These are phyloP conservation scores for Rotaria magnacalcarata DNA, from an alignment of 2,888 invertebrate species.

Conservation along the genomic window DNA sequence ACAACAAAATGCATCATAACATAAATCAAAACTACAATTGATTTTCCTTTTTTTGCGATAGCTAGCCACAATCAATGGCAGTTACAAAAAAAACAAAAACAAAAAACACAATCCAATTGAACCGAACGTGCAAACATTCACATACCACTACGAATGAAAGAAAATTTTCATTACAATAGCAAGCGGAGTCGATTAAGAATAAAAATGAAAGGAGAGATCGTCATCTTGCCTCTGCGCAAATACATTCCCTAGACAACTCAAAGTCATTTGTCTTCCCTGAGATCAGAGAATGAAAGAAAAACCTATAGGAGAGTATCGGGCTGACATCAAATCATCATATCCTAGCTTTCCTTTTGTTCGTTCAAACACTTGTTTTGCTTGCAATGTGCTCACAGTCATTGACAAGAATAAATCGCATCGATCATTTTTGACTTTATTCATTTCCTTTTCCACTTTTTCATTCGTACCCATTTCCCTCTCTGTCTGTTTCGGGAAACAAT, in stretches of 20 bases:
- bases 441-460: not conserved
- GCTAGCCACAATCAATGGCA: no score
- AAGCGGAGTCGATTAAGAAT: not conserved
- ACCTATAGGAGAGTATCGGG: no score
- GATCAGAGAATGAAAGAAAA: no score
- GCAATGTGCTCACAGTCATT: not conserved
- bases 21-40: no score
- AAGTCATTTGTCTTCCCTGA: not conserved
- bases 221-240: no score
- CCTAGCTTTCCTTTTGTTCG: slow-evolving; percentile 2
- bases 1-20: no score
- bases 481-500: not conserved
- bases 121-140: not conserved
- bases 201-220: not conserved
- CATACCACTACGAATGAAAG: not conserved
- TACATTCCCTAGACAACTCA: not conserved
- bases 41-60: no score
- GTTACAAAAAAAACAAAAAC: no score
- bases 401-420: not conserved
- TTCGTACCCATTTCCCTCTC: not conserved
- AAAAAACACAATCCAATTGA: no score
- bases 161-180: not conserved
- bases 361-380: not conserved
- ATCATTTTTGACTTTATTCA: not conserved
- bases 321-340: not conserved